Base-by-base conservation (phyloP, 2,113 vertebrate species). In the Propithecus coquereli region DNA sequence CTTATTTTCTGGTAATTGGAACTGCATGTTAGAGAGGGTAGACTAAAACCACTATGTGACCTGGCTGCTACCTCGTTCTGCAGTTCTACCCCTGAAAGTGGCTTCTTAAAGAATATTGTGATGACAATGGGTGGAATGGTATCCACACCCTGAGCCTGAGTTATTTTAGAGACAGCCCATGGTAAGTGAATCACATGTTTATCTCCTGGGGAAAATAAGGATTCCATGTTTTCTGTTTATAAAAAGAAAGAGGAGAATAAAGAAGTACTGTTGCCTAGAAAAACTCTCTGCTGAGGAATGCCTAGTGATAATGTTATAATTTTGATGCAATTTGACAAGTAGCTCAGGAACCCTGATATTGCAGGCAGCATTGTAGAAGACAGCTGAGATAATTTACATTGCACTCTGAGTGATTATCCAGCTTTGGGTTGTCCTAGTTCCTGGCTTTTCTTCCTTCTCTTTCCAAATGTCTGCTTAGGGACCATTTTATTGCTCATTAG, bases 121-220 rank as follows among this genome's bases (percentile, higher is more conserved):
- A 83, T 66, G 54, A 82, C 61, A 83, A 37, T 57, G 8, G 9
- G 2, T 79, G 2, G 23, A n/a, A 74, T 25, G 30, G 3, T 6
- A 20, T 89, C 25, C 22, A 47, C 9, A 27, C 37, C 34, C 30
- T 43, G 34, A 90, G 8, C 22, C 94, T 91, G 40, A 90, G 52
- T 66, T 79, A 83, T 50, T 54, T 76, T 76, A 93, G 25, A 76
- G 3, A 87, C 47, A 95, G 27, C 8, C n/a, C 10, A 2, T 77
- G 25, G 68, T 91, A 83, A 96, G 8, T 13, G 94, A 97, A 40
- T 45, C 90, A 81, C 25, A 92, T 70, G n/a, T 90, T 82, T 82
- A 54, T 83, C 88, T 96, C 83, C 83, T 25, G 76, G 14, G 27
- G 71, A 96, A 63, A 93, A 91, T 61, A 73, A 20, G 25, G 18